Base-by-base conservation (phyloP, 2,113 vertebrate genomes). In the Grus americana region DNA sequence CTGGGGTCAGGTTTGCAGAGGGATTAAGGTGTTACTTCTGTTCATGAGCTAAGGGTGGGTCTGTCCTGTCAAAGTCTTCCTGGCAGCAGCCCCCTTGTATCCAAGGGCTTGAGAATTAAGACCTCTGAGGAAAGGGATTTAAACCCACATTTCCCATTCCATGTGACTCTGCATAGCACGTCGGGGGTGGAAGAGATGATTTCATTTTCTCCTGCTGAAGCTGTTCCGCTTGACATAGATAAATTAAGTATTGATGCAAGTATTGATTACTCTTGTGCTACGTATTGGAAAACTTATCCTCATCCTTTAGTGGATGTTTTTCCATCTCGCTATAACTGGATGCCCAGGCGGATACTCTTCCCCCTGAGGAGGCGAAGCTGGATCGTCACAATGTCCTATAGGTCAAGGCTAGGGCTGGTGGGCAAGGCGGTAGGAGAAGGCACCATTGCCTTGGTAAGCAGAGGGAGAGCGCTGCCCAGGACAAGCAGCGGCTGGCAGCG, bases 171-270 rank as follows among this genome's bases (percentile, higher is more conserved):
- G 36, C 62, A 11, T 2, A 54, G 58, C 57, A 52, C 3, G 0
- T 2, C 0, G 2, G 5, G 47, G 34, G 36, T 1, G 0, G 78
- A n/a, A 93, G 90, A 79, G 92, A 72, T 89, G 84, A 95, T 93
- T 78, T 96, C 93, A 90, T 81, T 88, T 78, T 50, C 93, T 90
- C 59, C 79, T 86, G 88, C 85, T 92, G 92, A 67, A 90, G 85
- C 90, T 70, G 62, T 62, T 91, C 90, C 0, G 1, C 85, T 67
- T 93, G 92, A 82, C 93, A 86, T 8, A 73, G 94, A 96, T 90
- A 79, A 95, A 97, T 97, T 94, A 96, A 93, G 78, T 95, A 97
- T 96, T 96, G 95, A 96, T 97, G 89, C 81, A 95, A 95, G 90
- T 96, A 97, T 97, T 96, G 96, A 97, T 96, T 95, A 93, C 93